Evolutionary conservation across 2,888 invertebrate species (phyloP), one percentile per base, ranked within the genome.

Genomic region (Tortricodes alternella): DNA sequence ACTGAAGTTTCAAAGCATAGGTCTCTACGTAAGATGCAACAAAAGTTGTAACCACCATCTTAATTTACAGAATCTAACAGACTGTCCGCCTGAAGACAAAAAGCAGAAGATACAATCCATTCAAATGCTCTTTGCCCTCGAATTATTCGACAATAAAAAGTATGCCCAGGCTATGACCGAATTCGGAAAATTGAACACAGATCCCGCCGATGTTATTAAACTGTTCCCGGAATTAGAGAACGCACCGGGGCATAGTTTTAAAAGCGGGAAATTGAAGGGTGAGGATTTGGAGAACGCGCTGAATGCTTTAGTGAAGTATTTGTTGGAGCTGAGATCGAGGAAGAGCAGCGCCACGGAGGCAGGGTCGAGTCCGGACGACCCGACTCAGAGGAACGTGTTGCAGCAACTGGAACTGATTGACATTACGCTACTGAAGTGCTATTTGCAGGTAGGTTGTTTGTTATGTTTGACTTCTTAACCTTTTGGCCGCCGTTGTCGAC

Each of bases 361-460:
- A 56, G 63, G 67, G 18, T 58, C 65, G 0, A 72, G 71, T 58
- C 77, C 68, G 3, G 69, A 71, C 0, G 73, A 68, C 19, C 65
- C 66, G 2, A 71, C 70, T 39, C 83, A 80, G 57, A 79, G 85
- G 53, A 88, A 82, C 53, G 71, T 83, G 0, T 66, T 78, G 13
- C 85, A 89, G 58, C 86, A 85, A 59, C 56, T 98, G 58, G 98
- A 98, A 81, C 96, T 99, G 52, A 98, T 99, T 58, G 99, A 99
- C 78, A 99, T 99, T 0, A 99, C 99, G 0, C 89, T 99, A 46
- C 91, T 99, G 7, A 99, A 99, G 83, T 99, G 99, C 77, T 99
- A 99, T 86, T 92, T 99, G 57, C 96, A 97, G 93, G 97, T 96
- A 23, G 29, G 48, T 21, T 1, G 11, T 39, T 23, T 1, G 34